These are phyloP conservation scores for Invenusta paracnida DNA, from an alignment of 2,888 invertebrate species.

Conservation along the genomic window DNA sequence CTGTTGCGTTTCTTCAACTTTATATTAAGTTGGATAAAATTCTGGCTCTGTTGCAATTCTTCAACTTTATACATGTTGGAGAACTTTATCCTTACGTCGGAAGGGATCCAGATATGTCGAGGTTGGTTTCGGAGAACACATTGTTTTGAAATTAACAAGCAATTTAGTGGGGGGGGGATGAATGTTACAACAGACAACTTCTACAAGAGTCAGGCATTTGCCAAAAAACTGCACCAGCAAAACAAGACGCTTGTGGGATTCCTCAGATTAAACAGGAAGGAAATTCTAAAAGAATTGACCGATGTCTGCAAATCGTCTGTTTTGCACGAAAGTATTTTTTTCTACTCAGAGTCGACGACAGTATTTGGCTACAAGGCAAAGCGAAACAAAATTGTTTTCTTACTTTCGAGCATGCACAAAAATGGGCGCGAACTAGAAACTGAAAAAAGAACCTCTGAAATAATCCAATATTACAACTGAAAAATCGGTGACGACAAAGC, in stretches of 20 bases:
- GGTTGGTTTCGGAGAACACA: constrained; percentile 23
- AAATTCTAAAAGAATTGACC: constrained; percentile 32
- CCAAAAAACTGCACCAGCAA: constrained; percentile 28
- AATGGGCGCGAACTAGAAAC: constrained; percentile 13
- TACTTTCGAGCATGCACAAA: constrained; percentile 37
- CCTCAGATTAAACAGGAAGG: constrained; percentile 20
- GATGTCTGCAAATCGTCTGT: neutral
- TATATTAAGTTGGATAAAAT: no score
- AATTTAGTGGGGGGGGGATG: neutral
- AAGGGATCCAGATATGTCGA: constrained; percentile 9
- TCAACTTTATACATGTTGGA: constrained; percentile 1
- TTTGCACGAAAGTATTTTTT: constrained; percentile 32
- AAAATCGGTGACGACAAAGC: constrained; percentile 28
- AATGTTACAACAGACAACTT: constrained; percentile 30
- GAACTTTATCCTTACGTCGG: neutral
- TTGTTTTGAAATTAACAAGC: constrained; percentile 12
- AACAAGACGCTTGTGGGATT: constrained; percentile 25
- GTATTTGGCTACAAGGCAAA: constrained; percentile 24
- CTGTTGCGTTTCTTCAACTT: constrained; percentile 6
- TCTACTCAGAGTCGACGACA: constrained; percentile 23
- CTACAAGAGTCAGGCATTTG: constrained; percentile 19
- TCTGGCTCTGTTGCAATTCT: constrained; percentile 14
- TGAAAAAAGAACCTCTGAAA: constrained; percentile 32
- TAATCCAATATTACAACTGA: constrained; percentile 32
- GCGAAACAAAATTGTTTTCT: constrained; percentile 13